Conservation (phyloP, 2,113 vertebrate genomes). For the Speoplatyrhinus poulsoni region DNA sequence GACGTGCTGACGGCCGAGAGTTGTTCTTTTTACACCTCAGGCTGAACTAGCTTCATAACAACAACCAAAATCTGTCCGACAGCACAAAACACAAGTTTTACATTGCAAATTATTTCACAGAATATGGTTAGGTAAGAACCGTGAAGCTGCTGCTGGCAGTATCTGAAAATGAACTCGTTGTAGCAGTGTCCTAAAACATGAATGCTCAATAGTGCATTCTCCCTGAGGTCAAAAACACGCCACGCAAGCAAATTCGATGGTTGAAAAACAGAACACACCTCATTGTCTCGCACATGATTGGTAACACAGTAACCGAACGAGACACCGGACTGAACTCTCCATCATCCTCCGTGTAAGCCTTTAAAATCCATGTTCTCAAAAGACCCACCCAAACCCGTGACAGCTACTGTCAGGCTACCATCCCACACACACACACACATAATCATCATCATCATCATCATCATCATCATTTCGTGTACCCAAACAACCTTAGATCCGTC, state of each 20-base stretch:
- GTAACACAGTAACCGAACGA: slow-evolving; percentile 62
- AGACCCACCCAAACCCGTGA: slow-evolving; percentile 48
- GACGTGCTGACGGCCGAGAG: too few species aligned
- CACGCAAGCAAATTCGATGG: too few species aligned
- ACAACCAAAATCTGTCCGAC: too few species aligned
- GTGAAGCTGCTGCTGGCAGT: not conserved
- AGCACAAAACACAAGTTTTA: too few species aligned
- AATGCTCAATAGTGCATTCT: not conserved
- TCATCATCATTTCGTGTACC: not conserved
- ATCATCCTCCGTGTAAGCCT: slow-evolving; percentile 58
- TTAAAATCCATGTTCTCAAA: slow-evolving; percentile 49
- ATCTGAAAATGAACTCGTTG: too few species aligned
- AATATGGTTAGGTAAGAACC: too few species aligned
- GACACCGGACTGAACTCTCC: slow-evolving; percentile 58
- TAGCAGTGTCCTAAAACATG: too few species aligned
- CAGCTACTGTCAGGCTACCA: slow-evolving; percentile 35
- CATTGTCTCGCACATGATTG: slow-evolving; percentile 55
- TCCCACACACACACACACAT: slow-evolving; percentile 29
- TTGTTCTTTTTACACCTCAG: too few species aligned
- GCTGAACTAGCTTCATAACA: too few species aligned
- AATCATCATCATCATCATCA: slow-evolving; percentile 9
- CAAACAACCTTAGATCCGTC: slow-evolving; percentile 40
- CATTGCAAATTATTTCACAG: too few species aligned
- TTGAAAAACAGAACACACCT: slow-evolving; percentile 13
- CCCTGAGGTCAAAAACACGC: too few species aligned